Base-by-base conservation (phyloP, 2,113 vertebrate genomes). In the Cyprichromis sp. region DNA sequence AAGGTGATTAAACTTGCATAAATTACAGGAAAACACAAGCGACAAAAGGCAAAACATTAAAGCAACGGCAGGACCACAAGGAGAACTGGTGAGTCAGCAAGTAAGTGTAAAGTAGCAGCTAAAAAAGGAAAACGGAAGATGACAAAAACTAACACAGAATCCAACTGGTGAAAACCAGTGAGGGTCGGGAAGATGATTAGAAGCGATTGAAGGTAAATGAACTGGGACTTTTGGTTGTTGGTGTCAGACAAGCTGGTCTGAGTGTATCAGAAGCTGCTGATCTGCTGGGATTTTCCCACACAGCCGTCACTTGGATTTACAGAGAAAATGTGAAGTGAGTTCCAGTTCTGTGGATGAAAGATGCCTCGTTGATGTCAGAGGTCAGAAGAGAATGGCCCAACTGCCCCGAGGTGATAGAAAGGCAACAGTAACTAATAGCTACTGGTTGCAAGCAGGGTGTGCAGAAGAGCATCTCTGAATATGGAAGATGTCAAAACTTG, bases 41-140 rank as follows among this genome's bases (percentile, higher is more conserved):
- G 0, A 29, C 13, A 73, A 29, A 29, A 0, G 68, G 4, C 8
- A 26, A 45, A 73, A 29, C 21, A 26, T 73, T 45, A 73, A 26
- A 45, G 21, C 40, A 0, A 45, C 0, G 5, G 40, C 21, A 47
- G 68, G 8, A 45, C 40, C 68, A 73, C 68, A 73, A 73, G 0
- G 68, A 45, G 21, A 73, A 47, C 40, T 29, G 40, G 21, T 73
- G 68, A 73, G 68, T 45, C 21, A 17, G 4, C 38, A 5, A 73
- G 19, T 26, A 63, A 45, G 38, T 42, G 13, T 45, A 73, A 73
- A 73, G 68, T 73, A 16, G 17, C 68, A 26, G 68, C 21, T 0
- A 17, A 66, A 38, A 66, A 66, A 38, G 19, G 10, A 38, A 38
- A 66, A 38, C 1, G 0, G 0, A 21, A 66, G 34, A 5, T 63